These are phyloP conservation scores for Molorchus minor DNA, from an alignment of 2,888 invertebrate genomes.

Conservation along the genomic window DNA sequence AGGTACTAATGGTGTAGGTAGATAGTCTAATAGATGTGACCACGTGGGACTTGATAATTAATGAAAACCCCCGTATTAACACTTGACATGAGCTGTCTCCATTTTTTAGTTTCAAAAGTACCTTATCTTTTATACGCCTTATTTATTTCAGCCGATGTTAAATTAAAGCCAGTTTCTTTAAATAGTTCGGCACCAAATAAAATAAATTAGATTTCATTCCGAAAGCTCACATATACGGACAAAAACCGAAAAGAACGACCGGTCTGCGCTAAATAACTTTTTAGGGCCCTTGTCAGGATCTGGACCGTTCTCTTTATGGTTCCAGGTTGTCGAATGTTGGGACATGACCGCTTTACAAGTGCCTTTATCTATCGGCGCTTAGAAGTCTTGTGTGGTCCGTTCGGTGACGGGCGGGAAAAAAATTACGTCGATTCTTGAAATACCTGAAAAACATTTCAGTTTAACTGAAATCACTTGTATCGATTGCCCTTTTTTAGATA, in stretches of 20 bases:
- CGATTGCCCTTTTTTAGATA: constrained; percentile 32
- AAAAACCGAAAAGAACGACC: constrained; percentile 1
- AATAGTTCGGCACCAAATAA: no score
- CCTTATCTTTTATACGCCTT: no score
- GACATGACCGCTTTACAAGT: constrained; percentile 45
- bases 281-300: constrained; percentile 35
- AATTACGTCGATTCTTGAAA: constrained; percentile 40
- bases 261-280: constrained; percentile 33
- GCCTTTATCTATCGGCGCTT: constrained; percentile 48
- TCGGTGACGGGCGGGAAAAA: constrained; percentile 33
- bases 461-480: constrained; percentile 39
- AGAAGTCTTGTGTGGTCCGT: constrained; percentile 51
- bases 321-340: constrained; percentile 43
- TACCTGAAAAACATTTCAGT: constrained; percentile 38
- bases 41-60: no score
- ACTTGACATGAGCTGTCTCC: no score
- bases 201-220: constrained; percentile 1
- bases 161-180: no score
- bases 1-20: no score
- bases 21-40: no score
- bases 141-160: no score
- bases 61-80: no score
- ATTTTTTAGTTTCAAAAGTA: no score
- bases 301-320: constrained; percentile 47
- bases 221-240: background rate